Base-by-base conservation (phyloP, 2,888 invertebrate genomes). In the Epsilonema sp. region DNA sequence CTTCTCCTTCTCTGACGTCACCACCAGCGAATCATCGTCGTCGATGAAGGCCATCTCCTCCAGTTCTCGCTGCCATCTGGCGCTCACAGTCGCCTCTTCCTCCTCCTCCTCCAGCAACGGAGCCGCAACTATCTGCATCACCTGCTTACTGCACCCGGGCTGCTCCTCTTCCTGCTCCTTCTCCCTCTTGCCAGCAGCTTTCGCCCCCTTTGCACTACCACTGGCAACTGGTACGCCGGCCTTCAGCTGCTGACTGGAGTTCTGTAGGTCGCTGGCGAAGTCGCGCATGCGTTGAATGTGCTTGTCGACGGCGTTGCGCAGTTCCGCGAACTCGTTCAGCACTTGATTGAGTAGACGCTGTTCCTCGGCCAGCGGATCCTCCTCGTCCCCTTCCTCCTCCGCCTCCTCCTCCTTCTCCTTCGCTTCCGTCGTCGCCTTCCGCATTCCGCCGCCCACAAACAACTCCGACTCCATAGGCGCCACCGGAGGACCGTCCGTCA, bases 371-470 rank as follows among this genome's bases (percentile, higher is more conserved):
- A 2, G 78, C 79, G 59, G 56, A 53, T 42, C 45, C n/a, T 46
- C 48, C 1, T 8, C 22, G 22, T 22, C 49, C 16, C 23, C 47
- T 13, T 20, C 20, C 13, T 47, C 49, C 31, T 13, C 16, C 11
- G 16, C 16, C 16, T 31, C 31, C 16, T 31, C 31, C 16, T 22
- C 44, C 8, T 20, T 45, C 19, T 26, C 25, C 21, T 20, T 48
- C 49, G 54, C 39, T 11, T n/a, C n/a, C 79, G 60, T 80, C 75
- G 66, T 83, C 82, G 62, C 84, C 84, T 45, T 49, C 4, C 46
- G 44, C 21, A 50, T 20, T 20, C 4, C 21, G 21, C 16, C 20
- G 22, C 48, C 42, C 2, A 22, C 19, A 39, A 45, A 47, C 3
- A 50, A 26, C 40, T 47, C 49, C 19, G 25, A 26, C 37, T 51